Evolutionary conservation across 1,140 invertebrate genomes (phyloP), one percentile per base, ranked within the genome.

Genomic region (Pseudomyrmex flavicornis): DNA sequence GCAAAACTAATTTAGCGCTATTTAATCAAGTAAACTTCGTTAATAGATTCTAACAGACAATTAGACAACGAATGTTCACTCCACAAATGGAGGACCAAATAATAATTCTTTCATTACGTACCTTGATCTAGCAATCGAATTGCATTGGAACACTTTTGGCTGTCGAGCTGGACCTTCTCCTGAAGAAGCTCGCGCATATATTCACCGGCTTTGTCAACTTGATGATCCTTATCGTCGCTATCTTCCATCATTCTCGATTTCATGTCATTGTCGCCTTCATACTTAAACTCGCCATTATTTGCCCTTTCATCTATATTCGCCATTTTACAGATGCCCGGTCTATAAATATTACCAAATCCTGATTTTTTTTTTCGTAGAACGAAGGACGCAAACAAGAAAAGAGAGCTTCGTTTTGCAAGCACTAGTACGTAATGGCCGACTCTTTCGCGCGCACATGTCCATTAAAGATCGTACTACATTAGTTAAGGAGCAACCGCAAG

Each of bases 151-250:
- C 96, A 96, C 88, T 97, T 97, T 35, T 95, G 93, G 20, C 95
- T 93, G 90, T 97, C 97, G 77, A 97, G 94, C 70, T 96, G 95
- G 75, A 96, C 95, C 92, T 97, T 97, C 90, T 97, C 97, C 61
- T 96, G 95, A 58, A 97, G 92, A 17, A 97, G 94, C 88, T 97
- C 97, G 9, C 96, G 94, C 85, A 97, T 96, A 89, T 97, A 97
- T 93, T 97, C 97, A 59, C 95, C 96, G 89, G 96, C 96, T 94
- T 97, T 97, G 86, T 97, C 96, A 90, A 90, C 76, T 66, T 92
- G 92, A 79, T 87, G 87, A 54, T 93, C 92, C 69, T 92, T 93
- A 1, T 92, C 92, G 8, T 91, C 90, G 20, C 87, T 79, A 3
- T 94, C 91, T 2, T 93, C 91, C 12, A 90, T 74, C 15, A 82